A percentile compares a stretch with the other conserved stretches of the same genome.
These are phyloP conservation scores for Antheraea assamensis DNA, from an alignment of 2,888 invertebrate species.

Conservation along the genomic window DNA sequence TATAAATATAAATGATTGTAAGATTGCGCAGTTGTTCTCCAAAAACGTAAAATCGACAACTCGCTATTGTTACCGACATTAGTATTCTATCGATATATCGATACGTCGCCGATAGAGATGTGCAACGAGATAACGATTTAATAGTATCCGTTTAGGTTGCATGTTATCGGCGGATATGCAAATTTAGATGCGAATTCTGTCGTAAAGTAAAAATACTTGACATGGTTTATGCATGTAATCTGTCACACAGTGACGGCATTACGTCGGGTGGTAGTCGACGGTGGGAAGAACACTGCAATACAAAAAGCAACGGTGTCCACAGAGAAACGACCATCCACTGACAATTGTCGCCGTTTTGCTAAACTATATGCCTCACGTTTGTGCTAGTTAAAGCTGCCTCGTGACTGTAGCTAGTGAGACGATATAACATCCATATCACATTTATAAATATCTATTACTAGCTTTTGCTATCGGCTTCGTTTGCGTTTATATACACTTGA, in stretches of 20 bases:
- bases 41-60: constrained; percentile 44
- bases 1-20: constrained; percentile 44
- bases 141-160: constrained; percentile 32
- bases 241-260: not conserved
- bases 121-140: constrained; percentile 49
- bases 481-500: too few relatives aligned
- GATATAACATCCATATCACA: too few relatives aligned
- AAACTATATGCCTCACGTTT: too few relatives aligned
- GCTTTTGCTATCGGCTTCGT: too few relatives aligned
- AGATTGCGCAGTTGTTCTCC: constrained; percentile 44
- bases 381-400: too few relatives aligned
- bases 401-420: too few relatives aligned
- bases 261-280: too few relatives aligned
- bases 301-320: too few relatives aligned
- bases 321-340: too few relatives aligned
- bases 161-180: constrained; percentile 47
- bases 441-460: too few relatives aligned
- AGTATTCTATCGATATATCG: constrained; percentile 55
- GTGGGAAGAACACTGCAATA: too few relatives aligned
- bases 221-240: constrained; percentile 1
- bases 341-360: too few relatives aligned
- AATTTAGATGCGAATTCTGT: constrained; percentile 35
- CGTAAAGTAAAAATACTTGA: constrained; percentile 37
- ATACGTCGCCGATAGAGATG: constrained; percentile 47
- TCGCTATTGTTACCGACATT: constrained; percentile 54